phyloP scores from a whole-genome alignment of 1,140 invertebrate species.

The Solenopsis invicta region DNA sequence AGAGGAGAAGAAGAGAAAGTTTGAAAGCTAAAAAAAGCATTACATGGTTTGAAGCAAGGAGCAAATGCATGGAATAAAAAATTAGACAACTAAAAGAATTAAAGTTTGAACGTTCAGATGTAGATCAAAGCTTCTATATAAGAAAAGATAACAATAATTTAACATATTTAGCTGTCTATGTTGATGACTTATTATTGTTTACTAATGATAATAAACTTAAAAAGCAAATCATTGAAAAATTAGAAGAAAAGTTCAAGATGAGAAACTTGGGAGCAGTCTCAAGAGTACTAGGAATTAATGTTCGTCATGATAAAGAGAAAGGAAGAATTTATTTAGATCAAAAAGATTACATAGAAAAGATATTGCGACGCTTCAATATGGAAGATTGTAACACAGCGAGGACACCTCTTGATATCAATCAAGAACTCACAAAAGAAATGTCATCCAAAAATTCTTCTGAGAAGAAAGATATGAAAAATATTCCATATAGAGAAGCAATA shows the following conservation, averaged over 20 bases:
- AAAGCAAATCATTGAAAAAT: not conserved
- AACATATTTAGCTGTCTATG: not conserved
- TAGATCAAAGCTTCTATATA: not conserved
- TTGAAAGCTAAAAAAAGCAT: not conserved
- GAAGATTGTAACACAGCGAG: not conserved
- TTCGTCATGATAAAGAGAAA: not conserved
- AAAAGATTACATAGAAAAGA: not conserved
- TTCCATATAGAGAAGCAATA: slow-evolving; percentile 75
- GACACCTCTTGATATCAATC: not conserved
- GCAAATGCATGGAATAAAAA: not conserved
- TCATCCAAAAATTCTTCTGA: not conserved
- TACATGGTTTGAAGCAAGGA: not conserved
- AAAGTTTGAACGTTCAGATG: not conserved
- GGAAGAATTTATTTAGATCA: not conserved
- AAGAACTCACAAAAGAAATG: not conserved
- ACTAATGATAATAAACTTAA: not conserved
- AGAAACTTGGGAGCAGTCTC: not conserved
- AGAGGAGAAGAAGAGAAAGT: not conserved
- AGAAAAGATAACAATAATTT: too few species aligned
- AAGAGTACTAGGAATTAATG: not conserved
- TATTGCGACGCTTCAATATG: not conserved
- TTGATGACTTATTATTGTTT: not conserved
- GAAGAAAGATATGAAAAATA: slow-evolving; percentile 24
- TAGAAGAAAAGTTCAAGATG: not conserved
- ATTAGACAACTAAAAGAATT: not conserved